phyloP scores from a whole-genome alignment of 2,797 vertebrate species.

The Phaenicophaeus curvirostris region DNA sequence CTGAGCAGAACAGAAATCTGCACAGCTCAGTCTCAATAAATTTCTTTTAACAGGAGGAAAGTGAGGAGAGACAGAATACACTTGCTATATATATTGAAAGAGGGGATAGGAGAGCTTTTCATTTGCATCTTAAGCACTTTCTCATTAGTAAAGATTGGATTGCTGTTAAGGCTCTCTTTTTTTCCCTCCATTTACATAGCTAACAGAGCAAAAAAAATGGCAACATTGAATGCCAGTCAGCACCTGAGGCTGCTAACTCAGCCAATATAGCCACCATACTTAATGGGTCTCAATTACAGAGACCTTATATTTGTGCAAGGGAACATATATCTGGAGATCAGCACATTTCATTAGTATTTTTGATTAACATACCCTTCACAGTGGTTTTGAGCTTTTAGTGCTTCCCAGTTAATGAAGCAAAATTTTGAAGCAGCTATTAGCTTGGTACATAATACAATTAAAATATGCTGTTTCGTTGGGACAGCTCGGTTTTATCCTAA shows the following conservation, averaged over 20 bases:
- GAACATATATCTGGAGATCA: neutral
- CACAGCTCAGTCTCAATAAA: neutral
- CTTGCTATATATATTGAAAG: neutral
- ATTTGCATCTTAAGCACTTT: constrained; percentile 52
- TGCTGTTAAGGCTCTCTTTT: neutral
- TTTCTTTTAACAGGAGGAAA: neutral
- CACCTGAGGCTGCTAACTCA: constrained; percentile 22
- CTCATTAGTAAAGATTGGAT: neutral
- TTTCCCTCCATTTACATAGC: neutral
- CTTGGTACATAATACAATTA: neutral
- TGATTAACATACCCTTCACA: neutral
- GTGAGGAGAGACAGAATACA: neutral
- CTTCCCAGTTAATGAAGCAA: constrained; percentile 2
- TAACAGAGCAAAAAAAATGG: neutral
- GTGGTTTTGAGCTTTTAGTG: neutral
- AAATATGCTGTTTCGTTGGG: neutral
- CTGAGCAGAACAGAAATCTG: neutral
- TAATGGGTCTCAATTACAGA: constrained; percentile 16
- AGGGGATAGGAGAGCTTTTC: neutral
- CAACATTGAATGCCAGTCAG: neutral
- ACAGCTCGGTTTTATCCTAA: neutral
- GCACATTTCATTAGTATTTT: constrained; percentile 7
- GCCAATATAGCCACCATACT: neutral
- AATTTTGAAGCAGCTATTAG: neutral
- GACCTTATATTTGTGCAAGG: neutral